Base-by-base conservation (phyloP, 2,797 vertebrate genomes). In the Poliocrania exsul region DNA sequence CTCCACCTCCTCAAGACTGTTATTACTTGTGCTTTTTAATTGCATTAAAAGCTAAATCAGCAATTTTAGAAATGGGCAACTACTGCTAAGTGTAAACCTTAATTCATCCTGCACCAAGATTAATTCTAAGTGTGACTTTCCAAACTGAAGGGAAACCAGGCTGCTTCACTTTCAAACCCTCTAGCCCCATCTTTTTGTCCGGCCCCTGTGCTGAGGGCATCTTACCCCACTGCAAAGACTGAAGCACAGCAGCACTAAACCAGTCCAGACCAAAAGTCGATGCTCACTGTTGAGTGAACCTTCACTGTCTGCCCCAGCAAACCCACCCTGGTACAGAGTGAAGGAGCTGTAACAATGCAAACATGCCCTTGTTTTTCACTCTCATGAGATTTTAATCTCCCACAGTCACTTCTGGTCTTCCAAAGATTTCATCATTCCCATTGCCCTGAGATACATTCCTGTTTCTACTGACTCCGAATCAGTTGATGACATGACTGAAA, bases 231-330 rank as follows among this genome's bases (percentile, higher is more conserved):
- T 38, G 24, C 37, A 60, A 26, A 51, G 24, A 9, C 38, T 33
- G 51, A 40, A 13, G 29, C 50, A 53, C 0, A 1, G 67, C 46
- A 33, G n/a, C 31, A 51, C 47, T 3, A 31, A 31, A 33, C 6
- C 44, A 38, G 15, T 2, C 69, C 9, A 18, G 33, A 8, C 10
- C 25, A n/a, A 71, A 75, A 17, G 11, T 6, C 0, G 1, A 2
- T 38, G 3, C 15, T 15, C 21, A 37, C 23, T 23, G 35, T 12
- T 58, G 4, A n/a, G 29, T 19, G 28, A 10, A 15, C 29, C 37
- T 37, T 37, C 56, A 4, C 5, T 18, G 18, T 3, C 19, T 5
- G 31, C 17, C 53, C 47, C 61, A 46, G 26, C 5, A 49, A 74
- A 74, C 54, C 46, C 57, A 16, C 33, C 14, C 13, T 5, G 33